phyloP scores from a whole-genome alignment of 2,888 invertebrate genomes.

The Platynereis dumerilii region DNA sequence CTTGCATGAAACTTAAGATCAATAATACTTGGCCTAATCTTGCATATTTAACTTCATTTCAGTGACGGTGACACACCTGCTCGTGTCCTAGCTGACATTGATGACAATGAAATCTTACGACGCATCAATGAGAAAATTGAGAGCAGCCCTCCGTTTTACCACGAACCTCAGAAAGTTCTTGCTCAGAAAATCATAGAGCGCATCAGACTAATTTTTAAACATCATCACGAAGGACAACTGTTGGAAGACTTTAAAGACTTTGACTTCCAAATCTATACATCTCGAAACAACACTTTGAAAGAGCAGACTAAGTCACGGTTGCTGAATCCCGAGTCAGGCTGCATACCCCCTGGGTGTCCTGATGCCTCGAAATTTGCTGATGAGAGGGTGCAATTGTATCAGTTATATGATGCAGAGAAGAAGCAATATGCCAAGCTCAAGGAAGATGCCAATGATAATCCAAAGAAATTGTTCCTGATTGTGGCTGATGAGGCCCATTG shows the following conservation, averaged over 20 bases:
- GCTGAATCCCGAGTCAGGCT: slow-evolving; percentile 9
- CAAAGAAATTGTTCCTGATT: slow-evolving; percentile 13
- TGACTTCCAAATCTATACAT: slow-evolving; percentile 25
- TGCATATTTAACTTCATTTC: too few species aligned
- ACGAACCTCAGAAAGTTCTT: slow-evolving; percentile 1
- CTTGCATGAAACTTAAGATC: too few species aligned
- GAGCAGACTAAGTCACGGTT: slow-evolving; percentile 17
- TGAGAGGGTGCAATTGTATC: slow-evolving; percentile 1
- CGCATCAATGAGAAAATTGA: too few species aligned
- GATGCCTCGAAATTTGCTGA: neutral
- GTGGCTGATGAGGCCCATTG: slow-evolving; percentile 22
- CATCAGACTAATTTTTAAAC: neutral
- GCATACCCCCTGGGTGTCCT: neutral
- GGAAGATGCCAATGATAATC: slow-evolving; percentile 3
- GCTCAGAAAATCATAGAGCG: neutral
- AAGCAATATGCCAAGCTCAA: neutral
- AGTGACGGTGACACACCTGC: too few species aligned
- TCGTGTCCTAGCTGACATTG: too few species aligned
- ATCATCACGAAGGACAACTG: neutral
- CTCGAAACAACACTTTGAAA: slow-evolving; percentile 14
- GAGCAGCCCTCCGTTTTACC: neutral
- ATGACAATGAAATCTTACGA: too few species aligned
- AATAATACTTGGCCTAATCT: too few species aligned
- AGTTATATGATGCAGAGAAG: neutral
- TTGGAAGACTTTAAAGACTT: slow-evolving; percentile 13